A percentile compares a stretch with the other conserved stretches of the same genome.
These are phyloP conservation scores for Ligdia adustata DNA, from an alignment of 2,888 invertebrate genomes.

Conservation along the genomic window DNA sequence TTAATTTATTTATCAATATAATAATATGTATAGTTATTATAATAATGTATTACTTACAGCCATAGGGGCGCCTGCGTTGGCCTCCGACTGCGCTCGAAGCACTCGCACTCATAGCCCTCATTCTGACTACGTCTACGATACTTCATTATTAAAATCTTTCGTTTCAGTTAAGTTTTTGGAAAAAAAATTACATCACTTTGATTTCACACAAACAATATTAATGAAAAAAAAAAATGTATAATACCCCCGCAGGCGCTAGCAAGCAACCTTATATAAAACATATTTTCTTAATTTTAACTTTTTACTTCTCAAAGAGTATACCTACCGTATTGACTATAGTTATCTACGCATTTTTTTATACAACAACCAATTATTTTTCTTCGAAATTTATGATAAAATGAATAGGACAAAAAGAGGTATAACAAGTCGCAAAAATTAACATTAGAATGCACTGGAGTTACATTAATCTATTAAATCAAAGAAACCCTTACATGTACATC, in stretches of 20 bases:
- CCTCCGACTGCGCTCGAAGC: too few relatives aligned
- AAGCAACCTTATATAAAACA: slow-evolving; percentile 67
- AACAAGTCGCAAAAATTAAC: slow-evolving; percentile 34
- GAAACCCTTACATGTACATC: slow-evolving; percentile 49
- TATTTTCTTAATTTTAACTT: slow-evolving; percentile 56
- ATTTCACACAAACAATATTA: slow-evolving; percentile 25
- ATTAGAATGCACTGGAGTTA: slow-evolving; percentile 33
- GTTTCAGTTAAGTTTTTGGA: slow-evolving; percentile 41
- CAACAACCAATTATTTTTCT: slow-evolving; percentile 69
- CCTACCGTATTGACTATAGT: slow-evolving; percentile 47
- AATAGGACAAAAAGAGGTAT: slow-evolving; percentile 37
- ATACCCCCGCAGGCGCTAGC: slow-evolving; percentile 45
- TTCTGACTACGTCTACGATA: background rate
- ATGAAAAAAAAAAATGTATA: slow-evolving; percentile 5
- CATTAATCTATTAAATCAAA: slow-evolving; percentile 23
- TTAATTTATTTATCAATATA: slow-evolving; percentile 84
- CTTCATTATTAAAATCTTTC: slow-evolving; percentile 22
- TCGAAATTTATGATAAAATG: slow-evolving; percentile 36
- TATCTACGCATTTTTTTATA: slow-evolving; percentile 55
- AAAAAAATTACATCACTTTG: slow-evolving; percentile 52
- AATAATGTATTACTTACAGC: slow-evolving; percentile 82
- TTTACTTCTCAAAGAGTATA: slow-evolving; percentile 42
- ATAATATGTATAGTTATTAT: slow-evolving; percentile 70
- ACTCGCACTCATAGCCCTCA: slow-evolving; percentile 4
- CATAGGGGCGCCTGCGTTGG: slow-evolving; percentile 56